Evolutionary conservation across 2,113 vertebrate genomes (phyloP).

Genomic region (Microtus pennsylvanicus): DNA sequence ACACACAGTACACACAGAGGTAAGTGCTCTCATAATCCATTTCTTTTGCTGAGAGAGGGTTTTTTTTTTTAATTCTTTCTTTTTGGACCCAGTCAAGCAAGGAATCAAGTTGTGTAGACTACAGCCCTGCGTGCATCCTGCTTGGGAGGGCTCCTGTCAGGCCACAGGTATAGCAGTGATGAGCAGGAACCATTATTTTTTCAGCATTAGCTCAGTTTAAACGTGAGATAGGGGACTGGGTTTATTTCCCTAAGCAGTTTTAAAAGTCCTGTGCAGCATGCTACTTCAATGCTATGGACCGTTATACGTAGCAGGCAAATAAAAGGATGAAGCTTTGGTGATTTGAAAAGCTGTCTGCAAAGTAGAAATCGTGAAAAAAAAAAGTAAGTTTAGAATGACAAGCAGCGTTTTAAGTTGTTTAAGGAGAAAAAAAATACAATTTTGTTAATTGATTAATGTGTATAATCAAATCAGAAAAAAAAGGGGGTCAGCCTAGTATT

Average conservation of each 20-base stretch:
- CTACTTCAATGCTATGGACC: not conserved
- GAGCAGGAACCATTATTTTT: conserved; percentile 20
- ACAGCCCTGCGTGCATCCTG: not conserved
- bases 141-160: conserved; percentile 22
- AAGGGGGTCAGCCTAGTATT: not conserved
- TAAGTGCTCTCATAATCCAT: not conserved
- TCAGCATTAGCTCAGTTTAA: conserved; percentile 1
- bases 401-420: conserved; percentile 9
- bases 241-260: conserved; percentile 55
- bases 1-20: not conserved
- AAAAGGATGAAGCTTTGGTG: conserved; percentile 2
- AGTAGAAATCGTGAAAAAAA: conserved; percentile 1
- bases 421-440: conserved; percentile 22
- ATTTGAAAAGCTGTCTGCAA: conserved; percentile 54
- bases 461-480: conserved; percentile 35
- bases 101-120: conserved; percentile 24
- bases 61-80: conserved; percentile 1
- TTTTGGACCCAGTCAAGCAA: conserved; percentile 42
- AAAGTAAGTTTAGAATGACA: conserved; percentile 47
- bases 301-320: not conserved
- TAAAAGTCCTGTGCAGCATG: conserved; percentile 30
- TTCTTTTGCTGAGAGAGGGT: conserved; percentile 40
- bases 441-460: not conserved
- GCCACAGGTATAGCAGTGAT: conserved; percentile 31
- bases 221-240: not conserved